Evolutionary conservation across 2,888 invertebrate genomes (phyloP), one percentile per base, ranked within the genome.

Genomic region (Agonum fuliginosum): DNA sequence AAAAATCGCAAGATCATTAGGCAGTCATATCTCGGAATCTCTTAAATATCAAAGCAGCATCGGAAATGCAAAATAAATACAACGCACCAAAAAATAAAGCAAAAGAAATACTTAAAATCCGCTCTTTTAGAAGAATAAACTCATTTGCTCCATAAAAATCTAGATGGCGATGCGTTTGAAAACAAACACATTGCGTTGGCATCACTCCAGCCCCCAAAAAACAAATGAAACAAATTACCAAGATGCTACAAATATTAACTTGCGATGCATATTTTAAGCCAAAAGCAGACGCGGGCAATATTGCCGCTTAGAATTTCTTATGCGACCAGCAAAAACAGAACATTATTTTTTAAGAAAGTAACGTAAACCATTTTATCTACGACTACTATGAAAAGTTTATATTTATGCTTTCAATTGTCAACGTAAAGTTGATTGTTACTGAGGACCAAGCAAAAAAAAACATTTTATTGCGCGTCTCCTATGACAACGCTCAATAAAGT

Each of bases 141-240:
- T 75, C 67, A 75, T 75, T 74, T 75, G 62, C 51, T 65, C 12
- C 67, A 75, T 75, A 67, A 75, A 75, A 75, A 67, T 67, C 48
- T 41, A 22, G 72, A 54, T 6, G 19, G 72, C 30, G 20, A 43
- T 67, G 67, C 48, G 27, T 48, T 65, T 67, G 67, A 65, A 67
- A 67, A 75, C 67, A 75, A 75, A 67, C 67, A 75, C 75, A 75
- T 67, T 48, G 75, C 30, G 20, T 75, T 75, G 75, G 75, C 75
- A 30, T 65, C 20, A 19, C 17, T 65, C 75, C 75, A 75, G 34
- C 24, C 54, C 3, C 22, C 51, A 27, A 65, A 67, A 72, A 54
- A 54, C 58, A 65, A 62, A 75, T 46, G 43, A 65, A 41, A 75
- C 67, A 67, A 62, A 62, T 62, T 74, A 74, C 30, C 48, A 72